These are phyloP conservation scores for Scelioninae gen. 1 DNA, from an alignment of 2,888 invertebrate species.

Conservation along the genomic window DNA sequence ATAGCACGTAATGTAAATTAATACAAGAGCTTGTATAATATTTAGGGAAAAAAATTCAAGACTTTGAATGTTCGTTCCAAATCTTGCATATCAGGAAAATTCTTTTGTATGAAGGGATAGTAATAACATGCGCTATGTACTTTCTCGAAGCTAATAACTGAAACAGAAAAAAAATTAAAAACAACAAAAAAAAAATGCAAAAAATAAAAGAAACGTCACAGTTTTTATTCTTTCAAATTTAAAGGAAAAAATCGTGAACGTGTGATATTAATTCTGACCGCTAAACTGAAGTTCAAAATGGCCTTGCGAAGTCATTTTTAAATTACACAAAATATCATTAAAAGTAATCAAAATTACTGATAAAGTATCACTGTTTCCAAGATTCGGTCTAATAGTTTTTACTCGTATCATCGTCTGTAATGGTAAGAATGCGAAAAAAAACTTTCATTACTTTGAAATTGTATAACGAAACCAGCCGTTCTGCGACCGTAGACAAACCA, in stretches of 20 bases:
- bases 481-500: not conserved
- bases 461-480: conserved; percentile 14
- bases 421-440: not conserved
- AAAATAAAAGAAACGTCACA: conserved; percentile 6
- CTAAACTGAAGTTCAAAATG: conserved; percentile 31
- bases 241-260: conserved; percentile 22
- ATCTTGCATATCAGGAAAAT: conserved; percentile 75
- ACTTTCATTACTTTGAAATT: not conserved
- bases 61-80: conserved; percentile 74
- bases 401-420: conserved; percentile 27
- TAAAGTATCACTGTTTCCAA: conserved; percentile 18
- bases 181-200: conserved; percentile 10
- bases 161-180: conserved; percentile 7
- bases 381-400: conserved; percentile 24
- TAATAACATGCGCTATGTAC: conserved; percentile 58
- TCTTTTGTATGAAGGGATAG: conserved; percentile 72
- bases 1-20: conserved; percentile 64
- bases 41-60: conserved; percentile 73
- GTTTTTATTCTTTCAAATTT: conserved; percentile 46
- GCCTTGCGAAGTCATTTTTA: conserved; percentile 42
- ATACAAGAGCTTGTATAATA: conserved; percentile 74
- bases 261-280: conserved; percentile 52
- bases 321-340: conserved; percentile 8
- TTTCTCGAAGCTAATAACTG: conserved; percentile 57
- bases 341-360: conserved; percentile 37